A percentile compares a stretch with the other conserved stretches of the same genome.
phyloP scores from a whole-genome alignment of 1,140 invertebrate species.

The Drosophila virilis region DNA sequence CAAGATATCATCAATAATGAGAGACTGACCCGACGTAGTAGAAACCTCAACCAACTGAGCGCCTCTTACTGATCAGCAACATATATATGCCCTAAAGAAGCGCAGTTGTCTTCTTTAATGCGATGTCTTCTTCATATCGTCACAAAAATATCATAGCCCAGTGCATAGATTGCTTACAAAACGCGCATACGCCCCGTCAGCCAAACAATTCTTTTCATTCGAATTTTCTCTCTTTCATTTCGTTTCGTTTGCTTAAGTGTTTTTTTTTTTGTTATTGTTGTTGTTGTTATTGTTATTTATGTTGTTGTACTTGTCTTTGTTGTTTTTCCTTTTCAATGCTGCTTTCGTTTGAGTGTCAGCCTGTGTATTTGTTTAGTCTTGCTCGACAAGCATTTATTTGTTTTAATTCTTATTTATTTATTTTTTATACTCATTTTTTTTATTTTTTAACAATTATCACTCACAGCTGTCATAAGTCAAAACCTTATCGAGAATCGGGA shows the following conservation, averaged over 20 bases:
- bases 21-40: too few species aligned
- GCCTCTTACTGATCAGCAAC: too few species aligned
- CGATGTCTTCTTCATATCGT: too few species aligned
- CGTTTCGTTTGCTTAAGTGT: constrained; percentile 76
- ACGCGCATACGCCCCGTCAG: constrained; percentile 61
- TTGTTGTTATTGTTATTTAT: constrained; percentile 25
- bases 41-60: too few species aligned
- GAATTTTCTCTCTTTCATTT: constrained; percentile 35
- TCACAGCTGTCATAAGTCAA: constrained; percentile 3
- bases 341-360: constrained; percentile 21
- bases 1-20: too few species aligned
- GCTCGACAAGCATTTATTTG: constrained; percentile 55
- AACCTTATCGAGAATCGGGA: constrained; percentile 5
- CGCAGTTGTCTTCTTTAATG: too few species aligned
- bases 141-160: neutral
- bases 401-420: constrained; percentile 38
- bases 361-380: constrained; percentile 45
- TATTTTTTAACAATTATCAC: constrained; percentile 29
- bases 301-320: constrained; percentile 37
- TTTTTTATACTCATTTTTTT: neutral
- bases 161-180: constrained; percentile 23
- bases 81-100: too few species aligned
- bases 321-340: constrained; percentile 43
- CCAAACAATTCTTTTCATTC: constrained; percentile 45
- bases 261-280: constrained; percentile 39